phyloP scores from a whole-genome alignment of 1,140 invertebrate species.

The Drosophila navojoa region DNA sequence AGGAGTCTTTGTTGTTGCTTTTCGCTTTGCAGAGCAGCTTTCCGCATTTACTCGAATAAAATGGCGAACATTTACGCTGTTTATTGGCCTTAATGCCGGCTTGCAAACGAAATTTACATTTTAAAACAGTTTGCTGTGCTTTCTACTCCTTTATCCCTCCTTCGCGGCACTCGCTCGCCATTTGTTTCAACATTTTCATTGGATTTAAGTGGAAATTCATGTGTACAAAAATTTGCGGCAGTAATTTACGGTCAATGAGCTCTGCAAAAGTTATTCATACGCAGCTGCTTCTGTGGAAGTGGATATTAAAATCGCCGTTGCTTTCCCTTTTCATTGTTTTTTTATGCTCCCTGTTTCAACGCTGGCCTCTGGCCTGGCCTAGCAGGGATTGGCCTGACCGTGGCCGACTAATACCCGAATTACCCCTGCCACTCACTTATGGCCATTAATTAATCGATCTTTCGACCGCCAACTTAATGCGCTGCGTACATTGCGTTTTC shows the following conservation, averaged over 20 bases:
- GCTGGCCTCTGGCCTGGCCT: slow-evolving; percentile 11
- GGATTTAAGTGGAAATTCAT: slow-evolving; percentile 82
- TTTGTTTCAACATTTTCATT: slow-evolving; percentile 81
- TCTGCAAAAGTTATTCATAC: slow-evolving; percentile 58
- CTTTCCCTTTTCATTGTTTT: neutral
- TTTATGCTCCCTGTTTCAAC: neutral
- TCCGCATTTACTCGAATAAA: slow-evolving; percentile 69
- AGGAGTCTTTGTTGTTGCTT: slow-evolving; percentile 41
- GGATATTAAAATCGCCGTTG: slow-evolving; percentile 15
- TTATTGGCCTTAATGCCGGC: slow-evolving; percentile 81
- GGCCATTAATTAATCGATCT: slow-evolving; percentile 15
- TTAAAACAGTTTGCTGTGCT: slow-evolving; percentile 76
- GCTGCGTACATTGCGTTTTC: neutral
- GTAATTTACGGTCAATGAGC: slow-evolving; percentile 76
- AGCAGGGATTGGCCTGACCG: slow-evolving; percentile 1
- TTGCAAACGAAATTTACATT: slow-evolving; percentile 78
- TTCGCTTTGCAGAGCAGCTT: slow-evolving; percentile 49
- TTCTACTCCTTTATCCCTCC: slow-evolving; percentile 32
- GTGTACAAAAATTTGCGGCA: slow-evolving; percentile 82
- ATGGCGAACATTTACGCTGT: slow-evolving; percentile 78
- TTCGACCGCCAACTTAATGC: neutral
- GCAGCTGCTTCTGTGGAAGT: slow-evolving; percentile 36
- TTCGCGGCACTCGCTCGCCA: slow-evolving; percentile 34
- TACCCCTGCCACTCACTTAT: neutral
- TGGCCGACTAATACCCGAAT: slow-evolving; percentile 18